Percentiles rank a stretch among this genome's conserved stretches.
Conservation (phyloP, 2,113 vertebrate species). For the Microcebus lehilahytsara region DNA sequence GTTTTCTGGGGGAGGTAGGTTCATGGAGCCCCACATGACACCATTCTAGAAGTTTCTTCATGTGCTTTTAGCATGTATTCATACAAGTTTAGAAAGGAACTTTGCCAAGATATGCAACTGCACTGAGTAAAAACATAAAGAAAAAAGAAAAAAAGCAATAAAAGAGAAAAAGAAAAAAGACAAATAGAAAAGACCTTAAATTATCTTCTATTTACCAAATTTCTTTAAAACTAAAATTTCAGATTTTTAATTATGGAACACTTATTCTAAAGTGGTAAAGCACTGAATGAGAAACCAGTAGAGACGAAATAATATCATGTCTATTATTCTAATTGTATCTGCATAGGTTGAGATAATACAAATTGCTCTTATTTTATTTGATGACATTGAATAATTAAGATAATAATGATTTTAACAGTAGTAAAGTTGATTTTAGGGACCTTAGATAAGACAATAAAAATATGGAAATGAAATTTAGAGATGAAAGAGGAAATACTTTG, state of each 20-base stretch:
- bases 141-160: too few relatives aligned
- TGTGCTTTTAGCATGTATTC: neutral
- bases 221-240: neutral
- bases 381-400: neutral
- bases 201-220: neutral
- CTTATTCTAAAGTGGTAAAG: neutral
- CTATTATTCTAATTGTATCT: neutral
- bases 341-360: neutral
- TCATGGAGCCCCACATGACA: neutral
- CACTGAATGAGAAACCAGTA: neutral
- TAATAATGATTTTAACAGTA: neutral
- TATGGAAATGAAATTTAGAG: neutral
- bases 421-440: neutral
- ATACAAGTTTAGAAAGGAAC: neutral
- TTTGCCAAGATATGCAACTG: neutral
- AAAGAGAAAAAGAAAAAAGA: too few relatives aligned
- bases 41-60: neutral
- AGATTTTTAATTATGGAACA: neutral
- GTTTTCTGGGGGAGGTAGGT: neutral
- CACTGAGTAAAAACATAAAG: too few relatives aligned
- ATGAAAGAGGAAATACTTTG: neutral
- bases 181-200: neutral
- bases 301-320: neutral
- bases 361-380: neutral
- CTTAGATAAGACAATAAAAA: neutral